These are phyloP conservation scores for Austrofundulus limnaeus DNA, from an alignment of 2,113 vertebrate genomes.

Conservation along the genomic window DNA sequence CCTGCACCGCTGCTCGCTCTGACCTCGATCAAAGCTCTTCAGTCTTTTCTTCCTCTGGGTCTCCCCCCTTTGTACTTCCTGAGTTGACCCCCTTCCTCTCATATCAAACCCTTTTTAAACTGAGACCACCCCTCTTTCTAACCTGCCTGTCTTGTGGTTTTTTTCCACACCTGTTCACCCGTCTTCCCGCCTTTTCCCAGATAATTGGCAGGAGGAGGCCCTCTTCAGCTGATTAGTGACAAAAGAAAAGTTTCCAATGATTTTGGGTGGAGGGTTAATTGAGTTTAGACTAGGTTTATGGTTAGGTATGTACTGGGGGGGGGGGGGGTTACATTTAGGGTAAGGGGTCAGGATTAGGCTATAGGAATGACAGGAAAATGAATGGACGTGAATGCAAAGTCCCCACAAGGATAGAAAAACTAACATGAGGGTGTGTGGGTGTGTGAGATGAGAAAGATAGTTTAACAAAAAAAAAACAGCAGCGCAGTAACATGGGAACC, in stretches of 20 bases:
- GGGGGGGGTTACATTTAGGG: too few species aligned
- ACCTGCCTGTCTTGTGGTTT: not conserved
- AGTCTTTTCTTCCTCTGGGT: conserved; percentile 39
- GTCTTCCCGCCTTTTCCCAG: conserved; percentile 48
- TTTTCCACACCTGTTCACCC: conserved; percentile 43
- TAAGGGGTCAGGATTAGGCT: too few species aligned
- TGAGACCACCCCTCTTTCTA: conserved; percentile 54
- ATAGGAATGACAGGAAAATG: too few species aligned
- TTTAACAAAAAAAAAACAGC: conserved; percentile 72
- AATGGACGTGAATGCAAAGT: too few species aligned
- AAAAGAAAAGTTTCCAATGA: conserved; percentile 69
- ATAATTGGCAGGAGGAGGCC: conserved; percentile 70
- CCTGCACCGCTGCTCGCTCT: conserved; percentile 33
- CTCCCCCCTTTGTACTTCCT: conserved; percentile 55
- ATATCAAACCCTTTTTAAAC: conserved; percentile 58
- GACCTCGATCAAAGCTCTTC: conserved; percentile 56
- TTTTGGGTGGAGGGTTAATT: too few species aligned
- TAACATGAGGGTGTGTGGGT: conserved; percentile 32
- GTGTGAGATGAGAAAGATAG: conserved; percentile 73
- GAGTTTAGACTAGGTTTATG: too few species aligned
- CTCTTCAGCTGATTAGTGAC: conserved; percentile 76
- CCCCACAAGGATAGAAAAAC: too few species aligned
- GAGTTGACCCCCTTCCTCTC: conserved; percentile 39
- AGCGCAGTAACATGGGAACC: conserved; percentile 84
- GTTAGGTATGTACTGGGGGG: too few species aligned